phyloP scores from a whole-genome alignment of 2,797 vertebrate genomes.

The Dromococcyx pavoninus region DNA sequence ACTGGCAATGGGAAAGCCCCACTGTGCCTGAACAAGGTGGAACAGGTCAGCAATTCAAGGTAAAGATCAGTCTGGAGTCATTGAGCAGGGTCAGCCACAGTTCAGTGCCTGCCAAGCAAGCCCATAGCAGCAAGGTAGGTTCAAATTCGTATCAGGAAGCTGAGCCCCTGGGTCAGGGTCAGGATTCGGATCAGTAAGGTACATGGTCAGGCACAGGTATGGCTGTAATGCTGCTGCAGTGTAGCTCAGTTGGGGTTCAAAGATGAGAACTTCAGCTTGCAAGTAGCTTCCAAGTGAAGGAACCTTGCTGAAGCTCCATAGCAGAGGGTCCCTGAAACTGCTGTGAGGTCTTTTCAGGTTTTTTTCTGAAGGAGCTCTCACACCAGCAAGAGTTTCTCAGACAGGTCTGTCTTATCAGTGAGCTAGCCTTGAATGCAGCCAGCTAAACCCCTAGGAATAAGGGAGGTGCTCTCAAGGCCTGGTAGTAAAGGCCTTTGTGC shows the following conservation, averaged over 20 bases:
- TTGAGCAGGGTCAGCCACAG: background rate
- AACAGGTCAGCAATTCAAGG: background rate
- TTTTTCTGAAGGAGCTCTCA: background rate
- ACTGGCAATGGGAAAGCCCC: background rate
- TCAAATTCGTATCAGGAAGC: background rate
- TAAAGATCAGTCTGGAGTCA: background rate
- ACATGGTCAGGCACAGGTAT: accelerated
- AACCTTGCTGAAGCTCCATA: background rate
- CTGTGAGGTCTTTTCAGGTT: background rate
- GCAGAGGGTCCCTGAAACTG: background rate
- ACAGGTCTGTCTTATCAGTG: background rate
- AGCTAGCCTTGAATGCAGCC: background rate
- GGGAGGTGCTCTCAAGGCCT: background rate
- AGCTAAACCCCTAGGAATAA: background rate
- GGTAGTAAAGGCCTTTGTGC: background rate
- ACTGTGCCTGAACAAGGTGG: background rate
- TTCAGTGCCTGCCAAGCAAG: background rate
- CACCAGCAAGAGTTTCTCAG: background rate
- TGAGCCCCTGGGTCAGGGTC: background rate
- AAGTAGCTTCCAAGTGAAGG: background rate
- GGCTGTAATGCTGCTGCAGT: background rate
- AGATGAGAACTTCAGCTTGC: background rate
- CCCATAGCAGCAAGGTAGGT: background rate
- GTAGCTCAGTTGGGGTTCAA: background rate
- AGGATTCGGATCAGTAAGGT: background rate